Base-by-base conservation (phyloP, 2,888 invertebrate genomes). In the Heliconius cydno region DNA sequence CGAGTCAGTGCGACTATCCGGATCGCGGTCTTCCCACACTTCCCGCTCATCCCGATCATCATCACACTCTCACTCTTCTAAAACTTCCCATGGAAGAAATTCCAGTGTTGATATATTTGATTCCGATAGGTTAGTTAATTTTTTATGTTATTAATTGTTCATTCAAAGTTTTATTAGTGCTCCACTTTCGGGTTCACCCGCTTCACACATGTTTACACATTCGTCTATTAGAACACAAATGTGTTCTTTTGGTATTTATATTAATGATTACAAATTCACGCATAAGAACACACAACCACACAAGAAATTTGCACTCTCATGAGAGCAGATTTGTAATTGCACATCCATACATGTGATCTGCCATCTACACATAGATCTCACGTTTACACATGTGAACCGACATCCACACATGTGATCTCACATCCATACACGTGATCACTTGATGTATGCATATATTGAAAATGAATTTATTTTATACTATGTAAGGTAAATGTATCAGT, bases 1-100 rank as follows among this genome's bases (percentile, higher is more conserved):
- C 85, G 89, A 89, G 80, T 91, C 92, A 28, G 90, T 90, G 71
- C 88, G 89, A 1, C 87, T 92, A 72, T 88, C 90, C 12, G 85
- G 83, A 70, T 84, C 85, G 38, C 84, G 71, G 63, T 83, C 83
- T 60, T 83, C 84, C 38, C 84, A 79, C 82, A 79, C 82, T 46
- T 82, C 85, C 0, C 84, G 81, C 66, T 83, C 83, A 7, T 79
- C 83, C 2, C 82, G 70, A 71, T 75, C 79, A 34, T 78, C 76
- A 13, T 85, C 83, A 66, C 70, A 3, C 2, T 83, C 84, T 41
- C 82, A 67, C 60, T 81, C 81, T 78, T 81, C 84, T 6, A 81
- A 82, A 63, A 79, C 84, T 6, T 80, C 83, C 63, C 79, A 82
- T 57, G 74, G 83, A 65, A 60, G 79, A 68, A 82, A 82, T 82